Base-by-base conservation (phyloP, 2,888 invertebrate species). In the Fissipunctia ypsillon region DNA sequence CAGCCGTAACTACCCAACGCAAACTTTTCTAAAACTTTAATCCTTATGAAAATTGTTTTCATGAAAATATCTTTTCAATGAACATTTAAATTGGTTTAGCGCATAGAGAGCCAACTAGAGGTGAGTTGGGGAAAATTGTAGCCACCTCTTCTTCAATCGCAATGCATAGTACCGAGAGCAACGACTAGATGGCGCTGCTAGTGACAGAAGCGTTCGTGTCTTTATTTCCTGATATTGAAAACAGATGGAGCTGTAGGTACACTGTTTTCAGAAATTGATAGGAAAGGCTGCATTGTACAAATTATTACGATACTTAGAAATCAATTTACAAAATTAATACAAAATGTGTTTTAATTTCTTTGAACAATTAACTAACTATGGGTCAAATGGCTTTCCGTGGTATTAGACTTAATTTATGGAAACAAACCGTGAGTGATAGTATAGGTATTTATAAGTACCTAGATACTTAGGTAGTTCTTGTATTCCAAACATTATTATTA, bases 111-210 rank as follows among this genome's bases (percentile, higher is more conserved):
- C 65, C 81, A 52, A 45, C 80, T 80, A 66, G 79, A 28, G 48
- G n/a, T 16, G 4, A 50, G 1, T 12, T 12, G 2, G 0, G 38
- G 63, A 67, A 73, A 60, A 57, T 38, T 5, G 7, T 25, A 22
- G 43, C n/a, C 35, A 3, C n/a, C 22, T n/a, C 50, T 28, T 41
- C 16, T 3, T 19, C 9, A 38, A 14, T 12, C 31, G 2, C 38
- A 1, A 4, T 7, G 4, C 4, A 9, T 60, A 67, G 7, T 83
- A 19, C 16, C 0, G 0, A 35, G 0, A 14, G 3, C 2, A 12
- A 35, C 0, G 6, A 56, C 64, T 76, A 82, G 82, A 80, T 73
- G 84, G 76, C 82, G 81, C 28, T 68, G 19, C 16, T 7, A 0
- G 19, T 5, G 0, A 38, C 0, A 12, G 2, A 10, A 50, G 1